These are phyloP conservation scores for Bombus difficillimus DNA, from an alignment of 1,140 invertebrate species.

Conservation along the genomic window DNA sequence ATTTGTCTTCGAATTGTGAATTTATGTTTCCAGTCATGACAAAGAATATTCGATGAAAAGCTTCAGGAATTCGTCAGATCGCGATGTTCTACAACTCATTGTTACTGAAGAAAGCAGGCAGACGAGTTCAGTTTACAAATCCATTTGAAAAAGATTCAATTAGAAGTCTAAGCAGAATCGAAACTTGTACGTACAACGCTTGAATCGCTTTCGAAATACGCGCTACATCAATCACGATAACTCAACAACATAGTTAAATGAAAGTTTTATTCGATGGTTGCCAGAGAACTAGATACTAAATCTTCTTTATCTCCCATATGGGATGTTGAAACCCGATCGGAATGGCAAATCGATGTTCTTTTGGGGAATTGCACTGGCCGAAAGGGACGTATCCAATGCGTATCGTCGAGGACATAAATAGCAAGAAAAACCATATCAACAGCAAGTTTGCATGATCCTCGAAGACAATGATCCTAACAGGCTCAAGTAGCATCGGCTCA, in stretches of 20 bases:
- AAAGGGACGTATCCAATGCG: background rate
- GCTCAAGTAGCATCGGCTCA: background rate
- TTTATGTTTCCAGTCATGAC: background rate
- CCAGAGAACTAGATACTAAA: too few relatives aligned
- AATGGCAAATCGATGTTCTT: background rate
- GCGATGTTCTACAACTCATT: background rate
- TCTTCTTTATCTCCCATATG: background rate
- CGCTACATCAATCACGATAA: background rate
- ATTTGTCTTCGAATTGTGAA: background rate
- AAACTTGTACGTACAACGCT: background rate
- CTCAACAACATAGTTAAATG: background rate
- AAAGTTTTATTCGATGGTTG: background rate
- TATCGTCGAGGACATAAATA: background rate
- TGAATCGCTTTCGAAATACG: background rate
- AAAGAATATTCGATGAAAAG: too few relatives aligned
- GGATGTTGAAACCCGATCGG: too few relatives aligned
- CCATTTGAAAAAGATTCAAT: background rate
- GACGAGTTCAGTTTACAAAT: too few relatives aligned
- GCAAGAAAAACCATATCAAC: background rate
- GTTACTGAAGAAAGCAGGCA: background rate
- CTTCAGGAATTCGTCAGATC: background rate
- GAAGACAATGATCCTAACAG: conserved; percentile 28
- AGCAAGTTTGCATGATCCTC: background rate
- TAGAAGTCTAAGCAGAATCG: background rate
- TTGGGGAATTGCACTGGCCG: background rate